Evolutionary conservation across 2,888 invertebrate species (phyloP), one percentile per base, ranked within the genome.

Genomic region (Lydus trimaculatus): DNA sequence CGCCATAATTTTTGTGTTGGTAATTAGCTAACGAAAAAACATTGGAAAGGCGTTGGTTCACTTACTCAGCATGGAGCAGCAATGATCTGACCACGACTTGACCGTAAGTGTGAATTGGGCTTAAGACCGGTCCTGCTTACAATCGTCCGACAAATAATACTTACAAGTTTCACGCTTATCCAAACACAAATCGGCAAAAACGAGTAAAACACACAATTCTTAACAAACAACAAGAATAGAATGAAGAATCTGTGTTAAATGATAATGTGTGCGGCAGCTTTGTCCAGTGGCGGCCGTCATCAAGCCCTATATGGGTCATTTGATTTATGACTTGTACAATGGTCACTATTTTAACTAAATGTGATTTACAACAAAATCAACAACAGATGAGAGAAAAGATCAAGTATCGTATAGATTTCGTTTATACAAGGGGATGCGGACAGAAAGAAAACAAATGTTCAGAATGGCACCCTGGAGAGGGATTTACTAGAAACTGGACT

Each of bases 221-320:
- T 17, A 3, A n/a, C 43, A n/a, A n/a, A 17, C n/a, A 17, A 8
- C 8, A 7, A 43, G 7, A 43, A 43, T 43, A 43, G 43, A 17
- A 43, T 36, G 28, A 28, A 33, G 33, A 6, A 33, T 33, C 33
- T 11, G 7, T 33, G 33, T 5, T 33, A 11, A 43, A 43, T 43
- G 43, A 43, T 5, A 43, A 43, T 43, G 43, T 43, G 17, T 43
- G 43, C 43, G 43, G 69, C 66, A 77, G 79, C 80, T 80, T 82
- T 83, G 83, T 83, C 81, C 83, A 74, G 81, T 80, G 83, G 83
- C 81, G 82, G 83, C 81, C 83, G 78, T 83, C 83, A 83, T 81
- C 84, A 76, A 77, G 72, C 77, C 78, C 75, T 43, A n/a, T 39
- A 73, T 73, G 74, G 75, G 74, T 72, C 69, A 66, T 70, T 72